Percentiles rank a stretch among this genome's conserved stretches.
Evolutionary conservation across 2,797 vertebrate species (phyloP).

Genomic region (Momotus momota): DNA sequence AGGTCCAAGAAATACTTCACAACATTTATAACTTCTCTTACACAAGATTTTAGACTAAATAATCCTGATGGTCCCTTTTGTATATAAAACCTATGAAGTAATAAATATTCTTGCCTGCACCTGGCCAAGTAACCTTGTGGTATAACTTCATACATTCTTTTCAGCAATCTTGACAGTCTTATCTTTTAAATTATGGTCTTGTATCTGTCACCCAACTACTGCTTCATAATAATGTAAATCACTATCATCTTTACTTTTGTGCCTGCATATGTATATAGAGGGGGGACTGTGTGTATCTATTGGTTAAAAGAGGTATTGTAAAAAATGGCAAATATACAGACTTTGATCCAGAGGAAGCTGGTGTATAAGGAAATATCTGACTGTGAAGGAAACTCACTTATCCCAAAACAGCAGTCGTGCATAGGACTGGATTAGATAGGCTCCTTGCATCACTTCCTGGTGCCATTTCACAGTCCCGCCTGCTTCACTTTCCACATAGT

Average conservation of each 20-base stretch:
- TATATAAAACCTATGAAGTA: neutral
- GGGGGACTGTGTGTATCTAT: neutral
- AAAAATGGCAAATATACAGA: neutral
- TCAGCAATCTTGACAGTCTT: neutral
- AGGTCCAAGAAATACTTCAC: neutral
- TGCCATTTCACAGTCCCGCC: neutral
- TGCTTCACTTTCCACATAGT: neutral
- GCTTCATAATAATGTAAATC: neutral
- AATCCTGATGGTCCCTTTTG: neutral
- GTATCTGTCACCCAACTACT: neutral
- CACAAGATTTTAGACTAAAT: neutral
- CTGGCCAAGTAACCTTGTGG: neutral
- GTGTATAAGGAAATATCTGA: neutral
- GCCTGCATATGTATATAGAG: neutral
- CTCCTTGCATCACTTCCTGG: neutral
- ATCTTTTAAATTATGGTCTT: neutral
- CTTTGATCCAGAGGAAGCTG: neutral
- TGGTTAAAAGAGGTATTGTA: neutral
- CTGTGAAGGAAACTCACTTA: neutral
- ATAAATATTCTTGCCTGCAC: neutral
- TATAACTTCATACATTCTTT: neutral
- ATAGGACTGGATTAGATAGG: neutral
- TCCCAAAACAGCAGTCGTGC: fast-evolving
- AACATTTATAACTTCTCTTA: neutral
- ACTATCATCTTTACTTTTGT: neutral